Evolutionary conservation across 2,113 vertebrate species (phyloP).

Genomic region (Lasiurus borealis): DNA sequence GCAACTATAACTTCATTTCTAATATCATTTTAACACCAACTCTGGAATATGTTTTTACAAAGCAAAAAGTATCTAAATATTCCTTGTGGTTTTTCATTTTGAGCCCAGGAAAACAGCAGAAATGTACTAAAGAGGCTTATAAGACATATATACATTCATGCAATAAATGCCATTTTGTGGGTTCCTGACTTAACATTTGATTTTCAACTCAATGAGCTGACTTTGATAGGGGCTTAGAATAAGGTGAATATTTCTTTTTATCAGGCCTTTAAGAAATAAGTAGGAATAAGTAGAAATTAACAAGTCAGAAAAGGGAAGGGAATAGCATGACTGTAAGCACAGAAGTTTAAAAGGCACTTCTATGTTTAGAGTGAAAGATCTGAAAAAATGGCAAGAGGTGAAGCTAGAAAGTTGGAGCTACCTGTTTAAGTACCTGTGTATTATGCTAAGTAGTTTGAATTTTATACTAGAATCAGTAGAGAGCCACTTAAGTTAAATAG

Average conservation of each 20-base stretch:
- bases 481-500: slow-evolving; percentile 25
- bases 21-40: slow-evolving; percentile 42
- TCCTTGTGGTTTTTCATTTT: slow-evolving; percentile 45
- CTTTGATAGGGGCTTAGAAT: not conserved
- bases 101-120: slow-evolving; percentile 5
- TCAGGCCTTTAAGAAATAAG: not conserved
- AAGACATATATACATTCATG: slow-evolving; percentile 6
- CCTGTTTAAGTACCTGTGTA: not conserved
- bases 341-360: slow-evolving; percentile 50
- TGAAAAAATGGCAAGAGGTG: slow-evolving; percentile 28
- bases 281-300: slow-evolving; percentile 58
- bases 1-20: slow-evolving; percentile 35
- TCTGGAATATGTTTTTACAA: slow-evolving; percentile 18
- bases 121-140: slow-evolving; percentile 4
- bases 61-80: slow-evolving; percentile 40
- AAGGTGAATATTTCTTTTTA: not conserved
- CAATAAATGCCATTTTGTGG: slow-evolving; percentile 52
- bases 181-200: slow-evolving; percentile 43
- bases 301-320: slow-evolving; percentile 2
- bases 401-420: slow-evolving; percentile 12
- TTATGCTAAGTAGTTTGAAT: not conserved
- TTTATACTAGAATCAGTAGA: slow-evolving; percentile 35
- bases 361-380: not conserved
- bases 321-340: not conserved
- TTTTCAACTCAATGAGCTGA: slow-evolving; percentile 39